Evolutionary conservation across 2,888 invertebrate genomes (phyloP), one percentile per base, ranked within the genome.

Genomic region (Thumatha senex): DNA sequence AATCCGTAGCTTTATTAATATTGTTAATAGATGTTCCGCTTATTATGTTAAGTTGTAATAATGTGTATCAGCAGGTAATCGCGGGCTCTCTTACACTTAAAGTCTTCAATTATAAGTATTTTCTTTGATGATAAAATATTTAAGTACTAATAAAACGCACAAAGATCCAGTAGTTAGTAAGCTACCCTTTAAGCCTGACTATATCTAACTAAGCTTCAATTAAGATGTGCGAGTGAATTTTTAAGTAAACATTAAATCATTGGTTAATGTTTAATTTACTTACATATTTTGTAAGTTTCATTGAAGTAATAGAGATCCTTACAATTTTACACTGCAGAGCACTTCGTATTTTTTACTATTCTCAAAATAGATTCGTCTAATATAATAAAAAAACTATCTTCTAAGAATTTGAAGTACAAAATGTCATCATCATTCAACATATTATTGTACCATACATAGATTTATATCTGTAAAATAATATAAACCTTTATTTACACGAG

Each of bases 321-420:
- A 12, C 1, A 9, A 8, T 30, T 12, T 31, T 42, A 42, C 42
- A 48, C 42, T 31, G n/a, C 30, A 36, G 41, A 31, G 12, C 30
- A 48, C 30, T 40, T 2, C 0, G 38, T 36, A 29, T 40, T 29
- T 43, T 41, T 15, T 15, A 15, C 0, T 33, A 30, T 14, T 1
- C 14, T 44, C 34, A 45, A 56, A 63, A 61, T 54, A 64, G 54
- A 57, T 64, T 51, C 64, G 53, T 24, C 52, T 42, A 43, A 39
- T 15, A 13, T 42, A 41, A 39, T 39, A 46, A 68, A 66, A 58
- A 54, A 52, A 56, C 56, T 53, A 61, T 63, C 63, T 71, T 58
- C 54, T 74, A 74, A 76, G 72, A 77, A 81, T 74, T 76, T 66
- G 62, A 76, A 83, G 82, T 84, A 83, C 82, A 83, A 84, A 82